These are phyloP conservation scores for Leptosomus discolor DNA, from an alignment of 2,113 vertebrate species.

Conservation along the genomic window DNA sequence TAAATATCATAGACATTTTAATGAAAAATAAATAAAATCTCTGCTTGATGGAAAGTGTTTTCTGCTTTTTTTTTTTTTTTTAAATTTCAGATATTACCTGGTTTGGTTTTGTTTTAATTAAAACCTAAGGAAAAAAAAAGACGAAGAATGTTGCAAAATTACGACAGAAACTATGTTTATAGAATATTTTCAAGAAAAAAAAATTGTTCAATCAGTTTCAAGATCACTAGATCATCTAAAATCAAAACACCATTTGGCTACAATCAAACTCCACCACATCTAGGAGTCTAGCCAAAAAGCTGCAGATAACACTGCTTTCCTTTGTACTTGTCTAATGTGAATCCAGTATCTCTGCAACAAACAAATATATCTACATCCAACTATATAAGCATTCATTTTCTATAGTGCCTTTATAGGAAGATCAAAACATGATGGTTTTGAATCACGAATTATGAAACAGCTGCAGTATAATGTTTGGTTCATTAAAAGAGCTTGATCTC, in stretches of 20 bases:
- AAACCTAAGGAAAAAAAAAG: not conserved
- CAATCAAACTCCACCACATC: not conserved
- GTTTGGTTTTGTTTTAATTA: not conserved
- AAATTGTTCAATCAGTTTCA: not conserved
- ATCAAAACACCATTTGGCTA: not conserved
- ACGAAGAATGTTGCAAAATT: not conserved
- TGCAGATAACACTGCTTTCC: not conserved
- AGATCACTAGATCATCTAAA: not conserved
- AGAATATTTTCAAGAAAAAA: not conserved
- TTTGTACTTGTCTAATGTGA: fast-evolving
- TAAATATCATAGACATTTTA: not conserved
- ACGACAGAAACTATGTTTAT: not conserved
- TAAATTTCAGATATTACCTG: not conserved
- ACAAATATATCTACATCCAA: fast-evolving
- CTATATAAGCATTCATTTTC: not conserved
- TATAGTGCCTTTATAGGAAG: not conserved
- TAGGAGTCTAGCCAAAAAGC: not conserved
- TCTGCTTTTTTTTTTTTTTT: not conserved
- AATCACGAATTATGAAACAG: not conserved
- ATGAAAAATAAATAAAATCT: not conserved
- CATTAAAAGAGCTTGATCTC: not conserved
- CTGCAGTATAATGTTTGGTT: fast-evolving
- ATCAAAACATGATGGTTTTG: not conserved
- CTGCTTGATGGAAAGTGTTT: not conserved
- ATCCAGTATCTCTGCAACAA: not conserved